Conservation (phyloP, 1,140 invertebrate species). For the Trachelipus rathkii region DNA sequence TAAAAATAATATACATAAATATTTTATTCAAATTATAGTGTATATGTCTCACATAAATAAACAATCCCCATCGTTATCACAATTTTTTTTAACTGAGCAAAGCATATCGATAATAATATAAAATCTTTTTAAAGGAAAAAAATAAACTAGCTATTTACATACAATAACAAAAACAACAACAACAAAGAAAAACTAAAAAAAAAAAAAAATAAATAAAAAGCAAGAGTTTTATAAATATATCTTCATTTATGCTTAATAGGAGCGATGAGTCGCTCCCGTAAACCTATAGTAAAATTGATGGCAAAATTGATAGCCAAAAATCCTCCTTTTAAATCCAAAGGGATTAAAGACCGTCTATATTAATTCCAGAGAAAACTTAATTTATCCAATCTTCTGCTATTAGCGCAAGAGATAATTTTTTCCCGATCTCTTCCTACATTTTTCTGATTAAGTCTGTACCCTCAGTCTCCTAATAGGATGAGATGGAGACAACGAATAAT, state of each 20-base stretch:
- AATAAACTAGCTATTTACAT: no score
- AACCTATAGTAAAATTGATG: constrained; percentile 6
- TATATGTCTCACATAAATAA: no score
- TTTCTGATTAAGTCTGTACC: neutral
- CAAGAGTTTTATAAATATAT: neutral
- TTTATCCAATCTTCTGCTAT: constrained; percentile 6
- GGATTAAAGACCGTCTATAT: constrained; percentile 1
- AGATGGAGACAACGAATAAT: neutral
- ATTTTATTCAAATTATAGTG: no score
- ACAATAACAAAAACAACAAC: no score
- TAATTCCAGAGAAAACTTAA: neutral
- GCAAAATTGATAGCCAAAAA: neutral
- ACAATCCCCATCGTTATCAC: no score
- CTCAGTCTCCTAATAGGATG: neutral
- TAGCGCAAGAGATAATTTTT: constrained; percentile 1
- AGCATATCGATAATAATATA: no score
- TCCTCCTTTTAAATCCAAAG: neutral
- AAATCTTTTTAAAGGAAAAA: no score
- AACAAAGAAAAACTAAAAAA: no score
- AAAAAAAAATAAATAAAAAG: no score
- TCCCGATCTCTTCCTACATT: neutral
- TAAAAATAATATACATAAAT: no score
- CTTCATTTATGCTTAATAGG: neutral
- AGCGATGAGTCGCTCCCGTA: neutral
- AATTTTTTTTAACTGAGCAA: no score